Base-by-base conservation (phyloP, 2,888 invertebrate genomes). In the Eupithecia dodoneata region DNA sequence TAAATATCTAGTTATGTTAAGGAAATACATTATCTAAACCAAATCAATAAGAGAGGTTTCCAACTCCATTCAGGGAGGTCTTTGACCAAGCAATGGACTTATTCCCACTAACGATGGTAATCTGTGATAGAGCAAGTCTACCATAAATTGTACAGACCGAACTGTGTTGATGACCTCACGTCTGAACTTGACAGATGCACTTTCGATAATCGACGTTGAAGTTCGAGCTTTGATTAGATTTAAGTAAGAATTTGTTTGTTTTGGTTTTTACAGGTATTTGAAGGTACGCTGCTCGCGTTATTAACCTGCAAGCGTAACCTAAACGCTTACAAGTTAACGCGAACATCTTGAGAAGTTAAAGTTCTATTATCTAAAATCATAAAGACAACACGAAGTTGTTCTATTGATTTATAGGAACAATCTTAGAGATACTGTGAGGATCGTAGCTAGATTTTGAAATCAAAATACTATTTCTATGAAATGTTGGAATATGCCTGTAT, bases 131-230 rank as follows among this genome's bases (percentile, higher is more conserved):
- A 63, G 65, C 41, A 42, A 30, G 65, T 65, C 41, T 65, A 65
- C 41, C 42, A 18, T 42, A 6, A 42, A 15, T 42, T 66, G 65
- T 41, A 15, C 41, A 15, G 15, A 52, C n/a, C 41, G 12, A 72
- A 63, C 49, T 65, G 69, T 55, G 73, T 45, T 73, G 59, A 76
- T 65, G 73, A 71, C 71, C 73, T 30, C 55, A 7, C 47, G 66
- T 71, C 66, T 76, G 47, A 76, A 76, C 76, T 73, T 73, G 45
- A 55, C 71, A 66, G n/a, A 55, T 73, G 44, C 73, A 71, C 75
- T 66, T 71, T 75, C 13, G 71, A 75, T 59, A 59, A 18, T 66
- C 44, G 30, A 41, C 52, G 10, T 49, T 42, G 66, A 66, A 42
- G 63, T 66, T 66, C 42, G 66, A 42, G 66, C 41, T 66, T 66